Conservation (phyloP, 2,113 vertebrate species). For the Nesogale talazaci region DNA sequence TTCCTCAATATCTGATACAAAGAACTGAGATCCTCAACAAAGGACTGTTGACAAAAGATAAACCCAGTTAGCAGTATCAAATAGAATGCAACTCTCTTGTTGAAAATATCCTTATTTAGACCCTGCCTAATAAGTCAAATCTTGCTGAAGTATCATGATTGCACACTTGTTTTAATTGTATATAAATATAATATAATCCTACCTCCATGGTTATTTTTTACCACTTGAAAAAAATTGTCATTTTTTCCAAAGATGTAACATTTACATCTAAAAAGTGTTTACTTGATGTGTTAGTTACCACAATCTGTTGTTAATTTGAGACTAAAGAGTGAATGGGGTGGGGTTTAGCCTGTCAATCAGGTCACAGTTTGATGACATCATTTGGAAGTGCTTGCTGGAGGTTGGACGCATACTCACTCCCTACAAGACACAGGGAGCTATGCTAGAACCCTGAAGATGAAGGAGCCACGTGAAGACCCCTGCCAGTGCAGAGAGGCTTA, state of each 20-base stretch:
- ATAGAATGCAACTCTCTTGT: background rate
- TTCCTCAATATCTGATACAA: background rate
- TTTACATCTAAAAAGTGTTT: background rate
- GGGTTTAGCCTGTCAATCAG: too few species aligned
- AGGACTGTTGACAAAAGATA: background rate
- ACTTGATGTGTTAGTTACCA: background rate
- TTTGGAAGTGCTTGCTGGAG: too few species aligned
- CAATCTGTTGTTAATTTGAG: too few species aligned
- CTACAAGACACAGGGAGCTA: too few species aligned
- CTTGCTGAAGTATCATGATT: background rate
- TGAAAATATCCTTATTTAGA: background rate
- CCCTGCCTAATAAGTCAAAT: background rate
- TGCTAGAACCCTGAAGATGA: too few species aligned
- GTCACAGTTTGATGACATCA: too few species aligned
- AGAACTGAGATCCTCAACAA: background rate
- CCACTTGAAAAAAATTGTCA: background rate
- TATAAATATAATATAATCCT: background rate
- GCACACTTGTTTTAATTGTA: background rate
- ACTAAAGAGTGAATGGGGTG: too few species aligned
- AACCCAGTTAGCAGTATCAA: background rate
- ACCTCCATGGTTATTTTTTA: background rate
- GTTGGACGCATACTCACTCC: too few species aligned
- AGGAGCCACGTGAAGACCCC: too few species aligned
- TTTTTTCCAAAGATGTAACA: background rate
- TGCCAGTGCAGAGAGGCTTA: too few species aligned